A percentile compares a stretch with the other conserved stretches of the same genome.
phyloP scores from a whole-genome alignment of 2,113 vertebrate species.

The Corythornis cristatus region DNA sequence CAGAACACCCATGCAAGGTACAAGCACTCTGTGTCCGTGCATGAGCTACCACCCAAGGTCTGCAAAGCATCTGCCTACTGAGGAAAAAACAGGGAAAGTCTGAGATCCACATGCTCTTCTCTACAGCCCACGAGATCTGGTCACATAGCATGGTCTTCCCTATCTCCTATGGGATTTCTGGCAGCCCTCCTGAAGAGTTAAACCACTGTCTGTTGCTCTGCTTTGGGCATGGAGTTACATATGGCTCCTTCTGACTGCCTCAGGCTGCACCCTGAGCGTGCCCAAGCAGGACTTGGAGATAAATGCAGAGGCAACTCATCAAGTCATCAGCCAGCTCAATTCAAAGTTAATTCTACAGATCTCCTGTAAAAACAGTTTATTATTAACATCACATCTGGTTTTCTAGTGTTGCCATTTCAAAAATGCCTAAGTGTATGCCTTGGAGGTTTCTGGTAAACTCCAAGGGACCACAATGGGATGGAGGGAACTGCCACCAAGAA shows the following conservation, averaged over 20 bases:
- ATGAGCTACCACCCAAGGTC: not conserved
- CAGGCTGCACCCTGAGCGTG: not conserved
- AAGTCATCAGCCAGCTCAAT: conserved; percentile 18
- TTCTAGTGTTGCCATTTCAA: not conserved
- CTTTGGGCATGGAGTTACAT: not conserved
- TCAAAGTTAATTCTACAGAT: not conserved
- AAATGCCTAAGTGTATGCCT: not conserved
- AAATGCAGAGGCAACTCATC: conserved; percentile 30
- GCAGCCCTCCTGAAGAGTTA: not conserved
- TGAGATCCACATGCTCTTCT: not conserved
- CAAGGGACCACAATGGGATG: not conserved
- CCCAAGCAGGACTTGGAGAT: not conserved
- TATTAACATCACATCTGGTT: not conserved
- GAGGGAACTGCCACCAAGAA: not conserved
- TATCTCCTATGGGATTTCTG: not conserved
- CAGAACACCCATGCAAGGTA: not conserved
- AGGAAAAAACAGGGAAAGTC: not conserved
- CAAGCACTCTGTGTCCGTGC: not conserved
- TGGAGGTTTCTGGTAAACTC: not conserved
- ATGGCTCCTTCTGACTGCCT: not conserved
- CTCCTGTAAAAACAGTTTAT: not conserved
- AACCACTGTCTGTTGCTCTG: not conserved
- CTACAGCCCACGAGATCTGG: not conserved
- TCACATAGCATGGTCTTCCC: not conserved
- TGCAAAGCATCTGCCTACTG: not conserved